These are phyloP conservation scores for Polyommatus icarus DNA, from an alignment of 2,888 invertebrate genomes.

Conservation along the genomic window DNA sequence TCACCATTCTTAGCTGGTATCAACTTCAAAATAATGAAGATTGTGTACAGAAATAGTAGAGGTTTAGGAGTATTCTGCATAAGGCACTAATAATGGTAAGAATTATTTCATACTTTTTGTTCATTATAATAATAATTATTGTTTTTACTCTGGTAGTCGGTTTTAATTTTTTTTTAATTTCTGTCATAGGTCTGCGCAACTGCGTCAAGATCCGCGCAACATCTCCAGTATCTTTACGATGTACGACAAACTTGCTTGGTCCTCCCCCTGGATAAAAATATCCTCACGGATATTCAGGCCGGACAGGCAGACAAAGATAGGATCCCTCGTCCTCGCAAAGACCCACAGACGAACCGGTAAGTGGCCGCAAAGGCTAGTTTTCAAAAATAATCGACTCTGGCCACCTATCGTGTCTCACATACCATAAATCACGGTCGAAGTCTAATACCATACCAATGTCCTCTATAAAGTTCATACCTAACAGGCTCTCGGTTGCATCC, in stretches of 20 bases:
- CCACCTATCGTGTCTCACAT: background rate
- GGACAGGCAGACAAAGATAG: background rate
- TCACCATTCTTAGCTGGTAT: no score
- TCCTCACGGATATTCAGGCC: background rate
- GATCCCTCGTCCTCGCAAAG: background rate
- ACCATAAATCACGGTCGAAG: background rate
- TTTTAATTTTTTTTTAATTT: no score
- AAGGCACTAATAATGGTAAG: no score
- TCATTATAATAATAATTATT: no score
- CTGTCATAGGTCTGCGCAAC: no score
- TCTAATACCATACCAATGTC: constrained; percentile 6
- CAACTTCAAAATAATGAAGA: no score
- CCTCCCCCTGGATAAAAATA: constrained; percentile 5
- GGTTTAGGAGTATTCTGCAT: no score
- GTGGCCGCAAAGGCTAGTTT: background rate
- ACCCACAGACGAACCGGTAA: background rate
- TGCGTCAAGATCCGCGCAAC: background rate
- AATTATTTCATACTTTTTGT: no score
- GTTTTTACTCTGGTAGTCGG: no score
- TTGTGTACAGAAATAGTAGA: no score
- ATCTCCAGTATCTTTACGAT: constrained; percentile 3
- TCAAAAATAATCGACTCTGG: background rate
- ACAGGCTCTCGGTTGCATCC: background rate
- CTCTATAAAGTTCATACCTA: background rate
- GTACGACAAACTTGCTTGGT: background rate